A percentile compares a stretch with the other conserved stretches of the same genome.
phyloP scores from a whole-genome alignment of 2,797 vertebrate genomes.

The Notamacropus eugenii region DNA sequence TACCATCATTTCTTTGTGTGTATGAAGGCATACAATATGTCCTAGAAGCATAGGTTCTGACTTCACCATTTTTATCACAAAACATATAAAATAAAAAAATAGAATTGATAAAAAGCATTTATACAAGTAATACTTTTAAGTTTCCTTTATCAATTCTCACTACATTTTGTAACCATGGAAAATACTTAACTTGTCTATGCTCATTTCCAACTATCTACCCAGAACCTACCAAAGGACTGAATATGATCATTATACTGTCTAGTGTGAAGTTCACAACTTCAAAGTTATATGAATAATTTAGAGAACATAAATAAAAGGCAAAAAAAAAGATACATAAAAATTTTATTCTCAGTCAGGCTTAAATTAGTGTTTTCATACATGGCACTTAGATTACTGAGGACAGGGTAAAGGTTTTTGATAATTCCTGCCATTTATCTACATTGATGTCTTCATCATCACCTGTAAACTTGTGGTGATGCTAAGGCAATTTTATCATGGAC shows the following conservation, averaged over 20 bases:
- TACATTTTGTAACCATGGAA: background rate
- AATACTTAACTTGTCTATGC: background rate
- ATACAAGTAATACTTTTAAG: background rate
- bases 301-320: background rate
- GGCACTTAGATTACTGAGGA: background rate
- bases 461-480: background rate
- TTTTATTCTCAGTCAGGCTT: background rate
- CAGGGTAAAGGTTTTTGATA: background rate
- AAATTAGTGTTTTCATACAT: background rate
- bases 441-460: background rate
- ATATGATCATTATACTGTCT: background rate
- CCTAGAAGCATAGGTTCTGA: background rate
- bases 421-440: background rate
- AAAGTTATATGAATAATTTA: background rate
- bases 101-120: background rate
- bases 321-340: background rate
- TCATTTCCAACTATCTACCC: background rate
- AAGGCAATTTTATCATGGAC: background rate
- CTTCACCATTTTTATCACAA: background rate
- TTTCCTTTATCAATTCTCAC: background rate
- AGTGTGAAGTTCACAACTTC: background rate
- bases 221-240: background rate
- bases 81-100: background rate
- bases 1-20: background rate
- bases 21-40: background rate